phyloP scores from a whole-genome alignment of 2,113 vertebrate genomes.

The Passer domesticus region DNA sequence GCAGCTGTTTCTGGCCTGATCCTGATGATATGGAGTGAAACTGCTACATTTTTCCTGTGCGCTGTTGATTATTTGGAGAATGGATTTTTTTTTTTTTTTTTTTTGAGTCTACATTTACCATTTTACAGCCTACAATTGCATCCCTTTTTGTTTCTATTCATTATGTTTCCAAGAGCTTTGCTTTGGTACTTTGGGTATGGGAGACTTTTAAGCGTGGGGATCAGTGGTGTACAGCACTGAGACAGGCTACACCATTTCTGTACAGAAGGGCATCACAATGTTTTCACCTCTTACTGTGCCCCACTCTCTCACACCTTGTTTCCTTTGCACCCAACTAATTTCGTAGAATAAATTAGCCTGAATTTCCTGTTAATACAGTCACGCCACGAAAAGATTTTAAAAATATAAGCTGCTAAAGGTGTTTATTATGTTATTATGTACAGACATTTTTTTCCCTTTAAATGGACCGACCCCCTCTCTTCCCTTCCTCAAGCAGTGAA shows the following conservation, averaged over 20 bases:
- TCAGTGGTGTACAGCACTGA: neutral
- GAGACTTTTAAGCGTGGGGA: neutral
- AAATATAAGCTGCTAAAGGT: neutral
- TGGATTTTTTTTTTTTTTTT: neutral
- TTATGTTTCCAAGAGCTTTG: neutral
- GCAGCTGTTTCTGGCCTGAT: neutral
- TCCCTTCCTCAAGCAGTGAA: slow-evolving; percentile 32
- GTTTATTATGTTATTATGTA: slow-evolving; percentile 31
- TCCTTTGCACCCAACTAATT: neutral
- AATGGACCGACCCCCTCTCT: neutral
- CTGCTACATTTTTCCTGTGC: neutral
- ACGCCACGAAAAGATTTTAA: neutral
- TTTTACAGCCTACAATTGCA: neutral
- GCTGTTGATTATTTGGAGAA: neutral
- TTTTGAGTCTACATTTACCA: neutral
- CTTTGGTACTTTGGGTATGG: neutral
- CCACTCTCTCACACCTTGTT: neutral
- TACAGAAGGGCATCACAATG: neutral
- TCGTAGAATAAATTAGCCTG: neutral
- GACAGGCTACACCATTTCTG: neutral
- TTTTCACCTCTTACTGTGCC: neutral
- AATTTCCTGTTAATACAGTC: neutral
- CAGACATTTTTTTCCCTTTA: neutral
- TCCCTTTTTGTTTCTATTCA: neutral
- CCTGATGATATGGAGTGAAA: neutral